Base-by-base conservation (phyloP, 1,140 invertebrate species). In the Macrotrachela quadricornifera region DNA sequence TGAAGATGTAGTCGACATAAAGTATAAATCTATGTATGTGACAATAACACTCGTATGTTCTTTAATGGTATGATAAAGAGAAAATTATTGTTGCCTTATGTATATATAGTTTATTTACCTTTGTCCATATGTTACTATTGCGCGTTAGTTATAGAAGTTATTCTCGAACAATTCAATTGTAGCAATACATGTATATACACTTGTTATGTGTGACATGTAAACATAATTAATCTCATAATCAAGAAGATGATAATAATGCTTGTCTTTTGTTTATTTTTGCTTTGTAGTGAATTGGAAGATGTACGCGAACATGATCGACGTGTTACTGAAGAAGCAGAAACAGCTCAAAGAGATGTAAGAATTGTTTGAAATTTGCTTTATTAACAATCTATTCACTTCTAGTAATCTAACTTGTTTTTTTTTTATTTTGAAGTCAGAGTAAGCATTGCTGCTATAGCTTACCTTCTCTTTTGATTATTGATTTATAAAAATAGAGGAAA, bases 341-440 rank as follows among this genome's bases (percentile, higher is more conserved):
- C 62, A 30, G 64, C 67, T 14, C 64, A 68, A 56, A 63, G 65
- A 59, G 66, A 69, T 58, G 68, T 70, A 57, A 64, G 65, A 61
- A n/a, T 30, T 0, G 14, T 17, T 16, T 16, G 16, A 30, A 30
- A 43, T 15, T 12, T 12, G 8, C 15, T n/a, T 15, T 45, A 37
- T 48, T 38, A 37, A 43, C 30, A 16, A 42, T 36, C 15, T 51
- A 2, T 2, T 15, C 30, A 16, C 14, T 16, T 39, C 30, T 16
- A 6, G 15, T 12, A 30, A 37, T 50, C 15, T 48, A 47, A 17
- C 15, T 18, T 38, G 4, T 41, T 46, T 38, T 39, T 40, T 17
- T 48, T 50, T 43, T 38, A 36, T n/a, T n/a, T n/a, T n/a, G 8
- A 30, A 30, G 8, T 30, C 8, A 30, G 21, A 2, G 21, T 30